Evolutionary conservation across 2,888 invertebrate species (phyloP), one percentile per base, ranked within the genome.

Genomic region (Hirtodrosophila trivittata): DNA sequence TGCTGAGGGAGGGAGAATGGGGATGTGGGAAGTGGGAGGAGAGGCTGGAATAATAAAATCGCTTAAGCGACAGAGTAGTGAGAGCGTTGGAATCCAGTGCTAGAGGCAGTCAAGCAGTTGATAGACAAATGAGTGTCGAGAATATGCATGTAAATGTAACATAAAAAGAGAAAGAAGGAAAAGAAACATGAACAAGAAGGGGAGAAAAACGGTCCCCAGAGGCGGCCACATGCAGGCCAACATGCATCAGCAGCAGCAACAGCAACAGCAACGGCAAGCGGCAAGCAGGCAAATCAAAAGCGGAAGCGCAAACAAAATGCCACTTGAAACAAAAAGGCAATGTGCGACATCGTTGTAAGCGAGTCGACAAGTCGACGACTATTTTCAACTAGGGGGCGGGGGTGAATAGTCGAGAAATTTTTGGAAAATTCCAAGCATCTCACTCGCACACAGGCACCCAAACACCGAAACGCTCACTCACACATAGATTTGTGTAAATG

Each of bases 341-440:
- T 28, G 13, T 26, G 50, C 39, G 21, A 21, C 51, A 7, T 3
- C 21, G 25, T n/a, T n/a, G 39, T 39, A 9, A 41, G 30, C 14
- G 46, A 54, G 67, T 50, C 60, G 46, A 56, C 69, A 55, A 71
- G 43, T 51, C 45, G 66, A 55, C 55, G 66, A 55, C 54, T 55
- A 67, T 60, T 67, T 55, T 56, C 55, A 21, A 16, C 25, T 49
- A 30, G 37, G 12, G 6, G 16, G 21, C 1, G 26, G 21, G 35
- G 18, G 8, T 43, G 39, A 46, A 80, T 47, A 75, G 62, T 42
- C 46, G 54, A 77, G 66, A 75, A 55, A 55, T 65, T 82, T 85
- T 73, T 78, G 83, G 80, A 80, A 85, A 85, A 80, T 85, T 80
- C 80, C 86, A 78, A 78, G 83, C 80, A 80, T 82, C 78, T 60